These are phyloP conservation scores for Pocillopora damicornis DNA, from an alignment of 64 coral and sea anemone genomes.

Conservation along the genomic window DNA sequence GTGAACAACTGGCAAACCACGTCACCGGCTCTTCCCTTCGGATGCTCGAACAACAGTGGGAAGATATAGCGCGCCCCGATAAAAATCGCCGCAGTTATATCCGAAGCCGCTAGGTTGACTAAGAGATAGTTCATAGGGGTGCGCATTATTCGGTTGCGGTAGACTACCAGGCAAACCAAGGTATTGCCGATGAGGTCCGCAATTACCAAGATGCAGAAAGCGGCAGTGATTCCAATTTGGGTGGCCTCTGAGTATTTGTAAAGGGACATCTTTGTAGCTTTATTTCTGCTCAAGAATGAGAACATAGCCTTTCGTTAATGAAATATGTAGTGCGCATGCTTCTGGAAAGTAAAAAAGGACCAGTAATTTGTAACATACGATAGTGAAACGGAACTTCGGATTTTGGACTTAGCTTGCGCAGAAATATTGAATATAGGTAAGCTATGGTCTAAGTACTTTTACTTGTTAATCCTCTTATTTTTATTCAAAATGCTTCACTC, in stretches of 20 bases:
- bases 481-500: too few species aligned
- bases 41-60: not conserved
- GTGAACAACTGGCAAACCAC: conserved; percentile 28
- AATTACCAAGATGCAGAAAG: conserved; percentile 7
- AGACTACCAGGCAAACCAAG: conserved; percentile 3
- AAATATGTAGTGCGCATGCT: too few species aligned
- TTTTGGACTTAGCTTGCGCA: too few species aligned
- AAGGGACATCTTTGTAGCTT: not conserved
- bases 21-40: conserved; percentile 17
- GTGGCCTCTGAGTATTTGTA: conserved; percentile 12
- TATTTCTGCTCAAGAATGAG: not conserved
- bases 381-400: too few species aligned
- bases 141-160: conserved; percentile 10
- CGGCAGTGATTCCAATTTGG: conserved; percentile 9
- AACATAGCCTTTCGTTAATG: not conserved
- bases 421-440: too few species aligned
- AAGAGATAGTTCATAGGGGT: conserved; percentile 14
- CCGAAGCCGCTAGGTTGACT: not conserved
- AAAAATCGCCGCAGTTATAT: conserved; percentile 2
- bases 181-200: not conserved
- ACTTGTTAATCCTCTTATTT: too few species aligned
- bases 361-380: too few species aligned
- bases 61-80: conserved; percentile 28
- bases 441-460: too few species aligned
- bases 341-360: too few species aligned